Percentiles rank a stretch among this genome's conserved stretches.
Evolutionary conservation across 2,113 vertebrate species (phyloP).

Genomic region (Clarias magur): DNA sequence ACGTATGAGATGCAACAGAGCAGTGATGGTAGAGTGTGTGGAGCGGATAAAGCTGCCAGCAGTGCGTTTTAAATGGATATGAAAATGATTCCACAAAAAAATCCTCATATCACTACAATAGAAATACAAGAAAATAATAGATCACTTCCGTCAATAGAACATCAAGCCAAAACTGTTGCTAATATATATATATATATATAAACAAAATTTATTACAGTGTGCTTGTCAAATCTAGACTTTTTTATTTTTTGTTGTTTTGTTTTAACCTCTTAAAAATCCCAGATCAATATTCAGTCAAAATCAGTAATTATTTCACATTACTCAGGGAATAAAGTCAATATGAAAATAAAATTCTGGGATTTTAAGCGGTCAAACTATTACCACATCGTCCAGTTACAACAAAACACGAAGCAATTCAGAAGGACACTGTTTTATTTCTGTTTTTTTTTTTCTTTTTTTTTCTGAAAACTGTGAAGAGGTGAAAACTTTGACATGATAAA

Average conservation of each 20-base stretch:
- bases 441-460: not conserved
- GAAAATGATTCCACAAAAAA: constrained; percentile 2
- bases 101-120: not conserved
- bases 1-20: constrained; percentile 49
- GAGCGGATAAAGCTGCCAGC: not conserved
- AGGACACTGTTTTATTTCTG: constrained; percentile 72
- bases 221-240: too few species aligned
- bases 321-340: not conserved
- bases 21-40: constrained; percentile 21
- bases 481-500: constrained; percentile 49
- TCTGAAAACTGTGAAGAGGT: constrained; percentile 44
- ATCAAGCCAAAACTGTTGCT: not conserved
- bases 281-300: not conserved
- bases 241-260: not conserved
- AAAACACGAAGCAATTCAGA: constrained; percentile 63
- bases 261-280: not conserved
- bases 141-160: not conserved
- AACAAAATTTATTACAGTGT: not conserved
- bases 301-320: not conserved
- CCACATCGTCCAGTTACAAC: constrained; percentile 58
- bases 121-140: not conserved
- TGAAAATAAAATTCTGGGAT: not conserved
- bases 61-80: not conserved
- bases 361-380: not conserved
- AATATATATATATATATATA: too few species aligned